A percentile compares a stretch with the other conserved stretches of the same genome.
These are phyloP conservation scores for Zygaena filipendulae DNA, from an alignment of 2,888 invertebrate species.

Conservation along the genomic window DNA sequence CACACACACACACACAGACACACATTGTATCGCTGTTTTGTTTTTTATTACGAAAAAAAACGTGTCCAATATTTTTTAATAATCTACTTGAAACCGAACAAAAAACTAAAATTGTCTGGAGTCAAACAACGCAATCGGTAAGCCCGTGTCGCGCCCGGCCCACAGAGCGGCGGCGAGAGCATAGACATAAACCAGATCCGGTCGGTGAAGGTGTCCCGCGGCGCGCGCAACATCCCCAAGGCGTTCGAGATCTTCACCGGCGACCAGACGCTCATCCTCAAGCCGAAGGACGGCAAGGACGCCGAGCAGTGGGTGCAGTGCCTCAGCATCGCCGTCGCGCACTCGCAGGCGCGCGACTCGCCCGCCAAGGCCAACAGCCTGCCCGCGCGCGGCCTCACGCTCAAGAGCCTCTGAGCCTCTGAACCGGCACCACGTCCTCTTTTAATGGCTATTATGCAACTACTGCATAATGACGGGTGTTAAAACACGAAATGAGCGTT, in stretches of 20 bases:
- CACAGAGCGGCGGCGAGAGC: conserved; percentile 83
- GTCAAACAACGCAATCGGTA: too few species aligned
- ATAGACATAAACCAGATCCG: conserved; percentile 94
- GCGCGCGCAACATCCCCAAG: conserved; percentile 92
- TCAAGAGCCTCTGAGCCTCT: conserved; percentile 59
- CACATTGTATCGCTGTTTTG: too few species aligned
- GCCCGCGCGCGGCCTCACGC: conserved; percentile 56
- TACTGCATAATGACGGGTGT: too few species aligned
- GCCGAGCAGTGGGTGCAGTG: conserved; percentile 98
- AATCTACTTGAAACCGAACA: too few species aligned
- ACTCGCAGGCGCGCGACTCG: conserved; percentile 76
- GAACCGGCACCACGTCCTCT: conserved; percentile 3
- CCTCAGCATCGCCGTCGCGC: conserved; percentile 91
- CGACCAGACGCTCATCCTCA: conserved; percentile 91
- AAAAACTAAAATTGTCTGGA: too few species aligned
- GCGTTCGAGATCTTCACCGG: conserved; percentile 97
- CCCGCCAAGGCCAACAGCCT: conserved; percentile 62
- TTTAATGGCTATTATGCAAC: neutral
- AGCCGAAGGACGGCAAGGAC: conserved; percentile 94
- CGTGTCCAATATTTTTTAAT: too few species aligned
- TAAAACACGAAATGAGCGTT: too few species aligned
- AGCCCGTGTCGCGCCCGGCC: too few species aligned
- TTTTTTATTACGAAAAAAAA: too few species aligned
- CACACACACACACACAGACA: too few species aligned
- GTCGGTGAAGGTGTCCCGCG: conserved; percentile 92